Evolutionary conservation across 2,888 invertebrate species (phyloP), one percentile per base, ranked within the genome.

Genomic region (Calliopum simillimum): DNA sequence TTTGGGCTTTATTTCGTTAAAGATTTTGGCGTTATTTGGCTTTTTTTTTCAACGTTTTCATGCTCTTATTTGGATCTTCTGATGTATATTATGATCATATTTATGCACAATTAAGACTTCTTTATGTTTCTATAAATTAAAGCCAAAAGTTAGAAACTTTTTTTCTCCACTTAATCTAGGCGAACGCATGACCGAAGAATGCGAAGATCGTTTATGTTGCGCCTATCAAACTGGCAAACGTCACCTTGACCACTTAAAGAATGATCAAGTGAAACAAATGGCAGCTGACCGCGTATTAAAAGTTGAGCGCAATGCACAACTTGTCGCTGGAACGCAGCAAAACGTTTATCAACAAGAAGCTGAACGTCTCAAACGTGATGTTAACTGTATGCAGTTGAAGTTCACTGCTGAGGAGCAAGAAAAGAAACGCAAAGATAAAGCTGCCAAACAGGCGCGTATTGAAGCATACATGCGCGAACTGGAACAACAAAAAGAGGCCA

Each of bases 281-380:
- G 77, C 88, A 59, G 85, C 68, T 80, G 88, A 88, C 58, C 87
- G 87, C 56, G 78, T 85, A 11, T 82, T 84, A 8, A 80, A 87
- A 0, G 81, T 88, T 58, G 88, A 88, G 23, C 77, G 80, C n/a
- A 88, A 89, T 73, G 88, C 88, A 66, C 76, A 83, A 59, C 82
- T 85, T 70, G 76, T 89, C 71, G 85, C 85, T 62, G 85, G 86
- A 0, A 86, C 88, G 0, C 86, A 87, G 41, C 86, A 86, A 14
- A 85, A 81, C 25, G 86, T 87, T 1, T 85, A 86, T 1, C 83
- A 80, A 1, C 80, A 82, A 58, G 90, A 90, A 47, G 86, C 87
- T 19, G 87, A 84, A n/a, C 86, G 86, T 0, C 77, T 88, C 0
- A 83, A 87, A 16, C 88, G 88, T 44, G 90, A 89, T 14, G 76